phyloP scores from a whole-genome alignment of 2,113 vertebrate genomes.

The Cyanistes caeruleus region DNA sequence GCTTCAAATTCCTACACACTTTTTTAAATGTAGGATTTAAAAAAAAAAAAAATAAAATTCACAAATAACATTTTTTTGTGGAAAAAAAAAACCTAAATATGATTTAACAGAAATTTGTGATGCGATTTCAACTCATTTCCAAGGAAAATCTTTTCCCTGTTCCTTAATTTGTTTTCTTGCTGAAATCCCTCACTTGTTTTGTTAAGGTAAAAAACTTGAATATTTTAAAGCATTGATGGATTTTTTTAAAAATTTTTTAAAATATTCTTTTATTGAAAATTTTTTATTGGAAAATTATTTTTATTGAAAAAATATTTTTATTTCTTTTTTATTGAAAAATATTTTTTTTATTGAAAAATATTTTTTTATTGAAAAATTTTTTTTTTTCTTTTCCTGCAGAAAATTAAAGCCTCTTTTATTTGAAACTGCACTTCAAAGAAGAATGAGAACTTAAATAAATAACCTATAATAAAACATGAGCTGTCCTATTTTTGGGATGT shows the following conservation, averaged over 20 bases:
- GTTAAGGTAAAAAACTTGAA: not conserved
- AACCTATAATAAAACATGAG: not conserved
- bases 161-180: not conserved
- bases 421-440: slow-evolving; percentile 2
- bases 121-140: not conserved
- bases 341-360: not conserved
- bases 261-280: no score
- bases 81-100: no score
- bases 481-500: slow-evolving; percentile 23
- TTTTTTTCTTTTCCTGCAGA: not conserved
- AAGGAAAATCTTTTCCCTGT: not conserved
- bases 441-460: not conserved
- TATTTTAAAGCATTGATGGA: not conserved
- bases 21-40: not conserved
- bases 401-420: not conserved
- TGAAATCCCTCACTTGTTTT: not conserved
- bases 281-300: no score
- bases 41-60: no score
- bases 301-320: no score
- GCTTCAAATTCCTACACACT: not conserved
- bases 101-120: not conserved
- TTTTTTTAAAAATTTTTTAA: not conserved
- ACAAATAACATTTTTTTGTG: no score
- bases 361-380: no score
- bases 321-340: no score